Conservation (phyloP, 1,140 invertebrate species). For the Archegozetes longisetosus region DNA sequence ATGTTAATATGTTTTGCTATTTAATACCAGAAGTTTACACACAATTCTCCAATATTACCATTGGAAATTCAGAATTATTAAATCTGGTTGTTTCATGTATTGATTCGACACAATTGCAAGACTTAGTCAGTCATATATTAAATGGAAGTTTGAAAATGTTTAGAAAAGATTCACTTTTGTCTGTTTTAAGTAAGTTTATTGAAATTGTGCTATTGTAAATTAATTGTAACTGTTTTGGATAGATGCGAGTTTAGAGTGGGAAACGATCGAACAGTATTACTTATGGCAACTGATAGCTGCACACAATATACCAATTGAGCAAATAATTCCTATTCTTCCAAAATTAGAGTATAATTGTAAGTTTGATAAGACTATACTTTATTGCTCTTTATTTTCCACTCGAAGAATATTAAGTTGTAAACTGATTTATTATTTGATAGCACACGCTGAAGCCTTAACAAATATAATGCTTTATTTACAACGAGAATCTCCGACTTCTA, state of each 20-base stretch:
- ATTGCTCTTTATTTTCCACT: too few relatives aligned
- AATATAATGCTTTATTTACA: slow-evolving; percentile 74
- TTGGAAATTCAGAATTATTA: slow-evolving; percentile 58
- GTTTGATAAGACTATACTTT: slow-evolving; percentile 10
- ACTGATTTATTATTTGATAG: slow-evolving; percentile 30
- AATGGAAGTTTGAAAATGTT: slow-evolving; percentile 54
- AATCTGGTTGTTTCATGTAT: slow-evolving; percentile 71
- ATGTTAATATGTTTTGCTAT: slow-evolving; percentile 69
- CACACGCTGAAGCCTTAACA: slow-evolving; percentile 81
- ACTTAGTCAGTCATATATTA: slow-evolving; percentile 71
- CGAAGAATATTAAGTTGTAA: too few relatives aligned
- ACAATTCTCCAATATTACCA: slow-evolving; percentile 62
- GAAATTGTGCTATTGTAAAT: not conserved
- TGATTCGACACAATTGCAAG: slow-evolving; percentile 66
- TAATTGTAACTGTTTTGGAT: slow-evolving; percentile 30
- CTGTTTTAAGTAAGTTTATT: slow-evolving; percentile 34
- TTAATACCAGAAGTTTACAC: slow-evolving; percentile 74
- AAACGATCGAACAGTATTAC: slow-evolving; percentile 90
- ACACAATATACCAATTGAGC: slow-evolving; percentile 76
- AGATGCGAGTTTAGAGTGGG: slow-evolving; percentile 75
- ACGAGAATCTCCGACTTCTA: slow-evolving; percentile 71
- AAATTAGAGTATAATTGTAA: slow-evolving; percentile 54
- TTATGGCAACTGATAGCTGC: slow-evolving; percentile 86
- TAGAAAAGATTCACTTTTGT: slow-evolving; percentile 34
- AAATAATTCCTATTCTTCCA: slow-evolving; percentile 71